Evolutionary conservation across 2,113 vertebrate species (phyloP).

Genomic region (Cacatua alba): DNA sequence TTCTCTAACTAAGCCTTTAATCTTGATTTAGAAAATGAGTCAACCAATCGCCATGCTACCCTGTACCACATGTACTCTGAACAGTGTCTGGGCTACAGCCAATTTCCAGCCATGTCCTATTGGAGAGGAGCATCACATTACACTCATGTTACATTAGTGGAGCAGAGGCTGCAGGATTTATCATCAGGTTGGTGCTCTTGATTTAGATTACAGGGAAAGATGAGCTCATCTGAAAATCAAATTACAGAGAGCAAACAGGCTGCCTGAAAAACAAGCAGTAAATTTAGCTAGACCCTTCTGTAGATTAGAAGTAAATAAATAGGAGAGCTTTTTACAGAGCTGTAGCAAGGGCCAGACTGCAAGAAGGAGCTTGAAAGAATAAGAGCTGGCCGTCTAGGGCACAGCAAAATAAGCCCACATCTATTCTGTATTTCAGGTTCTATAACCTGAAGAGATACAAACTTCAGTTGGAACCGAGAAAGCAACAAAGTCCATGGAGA

Average conservation of each 20-base stretch:
- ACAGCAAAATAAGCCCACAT: not conserved
- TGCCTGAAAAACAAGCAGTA: conserved; percentile 18
- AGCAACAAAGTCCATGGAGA: not conserved
- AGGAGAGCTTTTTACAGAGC: conserved; percentile 2
- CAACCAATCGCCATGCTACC: not conserved
- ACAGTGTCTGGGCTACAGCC: not conserved
- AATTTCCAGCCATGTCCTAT: not conserved
- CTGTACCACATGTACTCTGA: not conserved
- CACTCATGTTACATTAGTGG: not conserved
- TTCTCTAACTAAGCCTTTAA: not conserved
- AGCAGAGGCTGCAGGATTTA: conserved; percentile 32
- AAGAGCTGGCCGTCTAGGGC: not conserved
- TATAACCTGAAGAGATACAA: not conserved
- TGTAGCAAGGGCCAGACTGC: not conserved
- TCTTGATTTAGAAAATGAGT: conserved; percentile 48
- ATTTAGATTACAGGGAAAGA: conserved; percentile 45
- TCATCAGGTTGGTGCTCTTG: conserved; percentile 20
- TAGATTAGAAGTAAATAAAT: conserved; percentile 6
- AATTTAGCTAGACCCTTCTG: not conserved
- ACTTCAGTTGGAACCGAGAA: not conserved
- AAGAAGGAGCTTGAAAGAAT: not conserved
- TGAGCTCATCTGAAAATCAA: conserved; percentile 70
- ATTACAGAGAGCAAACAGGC: conserved; percentile 38
- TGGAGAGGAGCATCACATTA: conserved; percentile 17
- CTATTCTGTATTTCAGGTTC: not conserved